phyloP scores from a whole-genome alignment of 2,797 vertebrate species.

The Austrolebias charrua region DNA sequence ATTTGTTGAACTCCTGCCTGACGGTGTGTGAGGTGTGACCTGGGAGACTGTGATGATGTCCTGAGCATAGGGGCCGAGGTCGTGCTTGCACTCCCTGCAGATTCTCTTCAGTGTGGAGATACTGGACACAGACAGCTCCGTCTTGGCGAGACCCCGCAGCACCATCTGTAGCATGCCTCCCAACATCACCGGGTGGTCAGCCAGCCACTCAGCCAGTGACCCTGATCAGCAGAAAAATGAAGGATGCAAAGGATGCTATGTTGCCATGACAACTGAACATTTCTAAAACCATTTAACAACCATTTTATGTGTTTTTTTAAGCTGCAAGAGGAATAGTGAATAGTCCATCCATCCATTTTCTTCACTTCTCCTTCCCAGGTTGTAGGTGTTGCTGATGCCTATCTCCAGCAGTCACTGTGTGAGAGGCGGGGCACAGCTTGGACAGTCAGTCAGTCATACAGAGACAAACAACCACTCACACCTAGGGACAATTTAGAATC shows the following conservation, averaged over 20 bases:
- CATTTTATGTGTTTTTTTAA: too few species aligned
- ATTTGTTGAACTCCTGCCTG: background rate
- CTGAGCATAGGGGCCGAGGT: constrained; percentile 87
- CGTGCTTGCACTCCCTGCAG: constrained; percentile 93
- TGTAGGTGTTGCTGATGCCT: too few species aligned
- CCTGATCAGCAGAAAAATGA: constrained; percentile 70
- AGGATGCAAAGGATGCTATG: background rate
- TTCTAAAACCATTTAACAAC: too few species aligned
- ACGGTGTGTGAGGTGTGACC: constrained; percentile 29
- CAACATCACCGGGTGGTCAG: constrained; percentile 96
- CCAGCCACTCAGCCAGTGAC: constrained; percentile 95
- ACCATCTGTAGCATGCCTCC: constrained; percentile 91
- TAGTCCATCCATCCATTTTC: too few species aligned
- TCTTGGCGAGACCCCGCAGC: constrained; percentile 89
- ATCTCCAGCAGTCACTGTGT: too few species aligned
- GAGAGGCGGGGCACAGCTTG: too few species aligned
- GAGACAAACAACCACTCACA: too few species aligned
- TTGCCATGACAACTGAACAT: background rate
- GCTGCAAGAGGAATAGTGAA: too few species aligned
- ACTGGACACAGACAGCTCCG: constrained; percentile 93
- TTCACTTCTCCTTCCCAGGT: too few species aligned
- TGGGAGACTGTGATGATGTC: constrained; percentile 94
- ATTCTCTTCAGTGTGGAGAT: constrained; percentile 97
- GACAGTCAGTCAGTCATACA: too few species aligned
- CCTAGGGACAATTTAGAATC: too few species aligned